Conservation (phyloP, 1,140 invertebrate species). For the Drosophila baimaii region DNA sequence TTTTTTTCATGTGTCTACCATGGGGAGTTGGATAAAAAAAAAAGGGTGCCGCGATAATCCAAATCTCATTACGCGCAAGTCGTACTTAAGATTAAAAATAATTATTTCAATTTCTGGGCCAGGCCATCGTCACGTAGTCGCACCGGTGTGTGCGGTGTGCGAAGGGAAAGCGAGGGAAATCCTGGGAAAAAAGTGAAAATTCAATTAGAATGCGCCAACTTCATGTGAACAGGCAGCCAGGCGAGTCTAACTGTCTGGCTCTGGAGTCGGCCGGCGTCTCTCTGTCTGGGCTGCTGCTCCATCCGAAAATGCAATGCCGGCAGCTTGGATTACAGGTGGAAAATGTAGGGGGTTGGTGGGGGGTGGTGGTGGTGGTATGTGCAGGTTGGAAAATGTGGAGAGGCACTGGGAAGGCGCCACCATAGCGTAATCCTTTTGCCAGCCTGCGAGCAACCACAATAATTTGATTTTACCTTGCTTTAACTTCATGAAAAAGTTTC, state of each 20-base stretch:
- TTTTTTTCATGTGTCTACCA: constrained; percentile 33
- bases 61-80: constrained; percentile 82
- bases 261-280: constrained; percentile 36
- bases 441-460: constrained; percentile 77
- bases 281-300: constrained; percentile 38
- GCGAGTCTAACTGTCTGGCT: constrained; percentile 75
- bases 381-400: constrained; percentile 10
- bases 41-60: constrained; percentile 70
- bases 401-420: constrained; percentile 11
- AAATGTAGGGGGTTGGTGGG: background rate
- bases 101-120: constrained; percentile 81
- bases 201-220: constrained; percentile 81
- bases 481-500: constrained; percentile 83
- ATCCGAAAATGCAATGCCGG: constrained; percentile 68
- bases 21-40: constrained; percentile 14
- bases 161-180: background rate
- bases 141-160: constrained; percentile 51
- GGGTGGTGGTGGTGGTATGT: background rate
- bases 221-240: constrained; percentile 69
- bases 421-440: constrained; percentile 77
- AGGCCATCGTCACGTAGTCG: constrained; percentile 70
- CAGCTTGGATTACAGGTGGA: constrained; percentile 68
- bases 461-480: constrained; percentile 83
- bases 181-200: constrained; percentile 75
- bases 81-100: constrained; percentile 83